Percentiles rank a stretch among this genome's conserved stretches.
phyloP scores from a whole-genome alignment of 2,888 invertebrate species.

The Spatulosminthurus flaviceps region DNA sequence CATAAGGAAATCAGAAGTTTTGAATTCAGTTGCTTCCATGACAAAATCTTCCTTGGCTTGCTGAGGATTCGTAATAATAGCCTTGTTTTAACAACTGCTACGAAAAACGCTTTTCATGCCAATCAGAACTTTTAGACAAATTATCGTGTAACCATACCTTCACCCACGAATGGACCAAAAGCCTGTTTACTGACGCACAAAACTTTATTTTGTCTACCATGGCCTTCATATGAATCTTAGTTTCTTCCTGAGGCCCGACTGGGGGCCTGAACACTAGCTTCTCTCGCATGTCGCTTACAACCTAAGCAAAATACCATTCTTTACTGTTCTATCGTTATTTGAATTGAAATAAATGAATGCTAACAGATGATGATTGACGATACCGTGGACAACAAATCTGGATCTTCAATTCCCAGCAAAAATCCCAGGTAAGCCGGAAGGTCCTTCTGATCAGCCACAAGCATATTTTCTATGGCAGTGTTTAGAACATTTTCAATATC shows the following conservation, averaged over 20 bases:
- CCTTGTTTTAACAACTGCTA: slow-evolving; percentile 5
- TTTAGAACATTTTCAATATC: slow-evolving; percentile 30
- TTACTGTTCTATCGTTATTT: too few species aligned
- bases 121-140: not conserved
- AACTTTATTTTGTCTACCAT: slow-evolving; percentile 38
- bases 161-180: slow-evolving; percentile 19
- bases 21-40: slow-evolving; percentile 3
- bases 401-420: slow-evolving; percentile 32
- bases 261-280: slow-evolving; percentile 35
- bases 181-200: slow-evolving; percentile 30
- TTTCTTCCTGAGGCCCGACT: not conserved
- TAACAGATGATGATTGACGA: not conserved
- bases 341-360: not conserved
- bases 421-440: slow-evolving; percentile 38
- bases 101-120: not conserved
- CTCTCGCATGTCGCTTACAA: slow-evolving; percentile 35
- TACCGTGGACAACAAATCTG: slow-evolving; percentile 20
- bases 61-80: too few species aligned
- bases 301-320: slow-evolving; percentile 19
- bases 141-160: slow-evolving; percentile 20
- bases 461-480: slow-evolving; percentile 39
- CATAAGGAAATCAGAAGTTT: slow-evolving; percentile 40
- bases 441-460: slow-evolving; percentile 33
- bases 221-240: not conserved
- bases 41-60: slow-evolving; percentile 25